These are phyloP conservation scores for Callaeas wilsoni DNA, from an alignment of 2,113 vertebrate species.

Conservation along the genomic window DNA sequence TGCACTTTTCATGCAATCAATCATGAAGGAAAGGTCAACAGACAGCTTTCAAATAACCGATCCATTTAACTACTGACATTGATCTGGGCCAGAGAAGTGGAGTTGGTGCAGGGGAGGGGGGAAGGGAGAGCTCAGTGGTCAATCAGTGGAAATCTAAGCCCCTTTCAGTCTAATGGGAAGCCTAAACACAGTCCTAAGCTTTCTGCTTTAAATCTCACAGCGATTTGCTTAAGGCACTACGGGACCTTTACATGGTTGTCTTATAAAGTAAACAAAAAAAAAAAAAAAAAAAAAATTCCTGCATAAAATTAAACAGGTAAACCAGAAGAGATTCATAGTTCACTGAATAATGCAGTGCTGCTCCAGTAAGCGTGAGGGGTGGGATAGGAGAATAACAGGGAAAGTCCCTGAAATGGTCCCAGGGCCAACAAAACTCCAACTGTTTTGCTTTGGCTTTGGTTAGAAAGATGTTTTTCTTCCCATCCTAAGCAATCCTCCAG, in stretches of 20 bases:
- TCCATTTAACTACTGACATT: slow-evolving; percentile 72
- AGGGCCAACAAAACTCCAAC: not conserved
- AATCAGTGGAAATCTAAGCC: slow-evolving; percentile 61
- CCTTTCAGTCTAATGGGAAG: slow-evolving; percentile 37
- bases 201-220: not conserved
- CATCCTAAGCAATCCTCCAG: not conserved
- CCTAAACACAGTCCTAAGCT: slow-evolving; percentile 5
- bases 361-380: not conserved
- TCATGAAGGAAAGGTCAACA: slow-evolving; percentile 70
- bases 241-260: not conserved
- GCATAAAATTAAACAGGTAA: not conserved
- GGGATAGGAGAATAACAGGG: not conserved
- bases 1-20: slow-evolving; percentile 60
- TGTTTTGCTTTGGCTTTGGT: not conserved
- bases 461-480: not conserved
- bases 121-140: slow-evolving; percentile 14
- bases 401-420: not conserved
- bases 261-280: not conserved
- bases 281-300: not conserved
- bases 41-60: slow-evolving; percentile 72
- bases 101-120: not conserved
- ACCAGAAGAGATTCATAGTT: not conserved
- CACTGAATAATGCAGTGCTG: not conserved
- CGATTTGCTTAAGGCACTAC: not conserved
- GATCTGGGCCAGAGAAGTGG: slow-evolving; percentile 58